Evolutionary conservation across 2,113 vertebrate genomes (phyloP), one percentile per base, ranked within the genome.

Genomic region (Saiga tatarica): DNA sequence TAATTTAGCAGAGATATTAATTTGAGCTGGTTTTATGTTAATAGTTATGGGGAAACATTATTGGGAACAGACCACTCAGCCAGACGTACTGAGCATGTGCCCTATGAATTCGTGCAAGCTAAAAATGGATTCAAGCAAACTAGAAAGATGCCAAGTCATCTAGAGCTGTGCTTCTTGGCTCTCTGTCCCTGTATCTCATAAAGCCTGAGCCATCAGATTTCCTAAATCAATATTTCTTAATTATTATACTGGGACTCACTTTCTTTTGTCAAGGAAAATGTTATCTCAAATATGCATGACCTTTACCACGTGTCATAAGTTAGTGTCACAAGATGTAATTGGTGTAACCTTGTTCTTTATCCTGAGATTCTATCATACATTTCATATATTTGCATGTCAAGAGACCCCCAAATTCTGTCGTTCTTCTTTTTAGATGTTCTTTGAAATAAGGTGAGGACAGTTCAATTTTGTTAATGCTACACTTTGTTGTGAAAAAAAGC

Each of bases 1-100:
- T 98, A 95, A 98, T 98, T 99, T 97, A 94, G 71, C 19, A 95
- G 94, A 91, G 86, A 60, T 95, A 97, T 98, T 98, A 98, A 98
- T 98, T 98, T 98, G 95, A 87, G 62, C 36, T 64, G 84, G 93
- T 94, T 97, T 95, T 30, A 64, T 60, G 50, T 53, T 96, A 95
- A 95, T 97, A 98, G 25, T 89, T 98, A 89, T 84, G n/a, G 36
- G 79, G n/a, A 87, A 97, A 95, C 6, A 5, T 94, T 95, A 97
- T 91, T 39, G 42, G 47, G 67, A 95, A 30, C 25, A 33, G 92
- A 97, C 25, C 16, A 89, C 30, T 87, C 57, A 59, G 79, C 36
- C 89, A 93, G 53, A 92, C 7, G 1, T 45, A 12, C 33, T 53
- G 14, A 84, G 9, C 13, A 74, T 93, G 62, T 50, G 42, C 25